These are phyloP conservation scores for Acronicta psi DNA, from an alignment of 2,888 invertebrate genomes.

Conservation along the genomic window DNA sequence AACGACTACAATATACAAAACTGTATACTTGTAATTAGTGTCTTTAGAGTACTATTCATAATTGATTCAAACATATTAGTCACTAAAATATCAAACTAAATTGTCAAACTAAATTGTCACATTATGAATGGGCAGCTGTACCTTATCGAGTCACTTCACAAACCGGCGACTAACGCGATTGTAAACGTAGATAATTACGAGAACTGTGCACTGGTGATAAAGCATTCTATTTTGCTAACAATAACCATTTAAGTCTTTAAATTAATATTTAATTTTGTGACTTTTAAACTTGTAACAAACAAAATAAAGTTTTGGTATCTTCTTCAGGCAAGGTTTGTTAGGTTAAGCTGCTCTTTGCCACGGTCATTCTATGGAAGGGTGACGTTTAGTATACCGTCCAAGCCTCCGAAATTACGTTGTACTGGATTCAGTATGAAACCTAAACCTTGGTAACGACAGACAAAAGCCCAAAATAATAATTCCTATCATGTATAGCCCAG, in stretches of 20 bases:
- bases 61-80: neutral
- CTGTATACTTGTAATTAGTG: too few species aligned
- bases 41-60: neutral
- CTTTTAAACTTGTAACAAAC: constrained; percentile 5
- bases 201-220: constrained; percentile 55
- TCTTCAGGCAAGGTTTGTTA: neutral
- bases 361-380: neutral
- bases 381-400: too few species aligned
- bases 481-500: too few species aligned
- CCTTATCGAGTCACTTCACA: constrained; percentile 48
- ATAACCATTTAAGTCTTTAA: constrained; percentile 47
- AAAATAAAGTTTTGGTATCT: neutral
- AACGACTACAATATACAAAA: too few species aligned
- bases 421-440: too few species aligned
- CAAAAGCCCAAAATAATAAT: too few species aligned
- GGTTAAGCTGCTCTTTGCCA: neutral
- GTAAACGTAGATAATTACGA: constrained; percentile 51
- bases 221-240: constrained; percentile 50
- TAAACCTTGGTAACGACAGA: too few species aligned
- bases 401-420: too few species aligned
- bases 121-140: constrained; percentile 32
- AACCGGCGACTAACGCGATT: constrained; percentile 51
- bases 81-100: constrained; percentile 13
- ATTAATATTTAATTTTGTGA: constrained; percentile 12
- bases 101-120: constrained; percentile 18